phyloP scores from a whole-genome alignment of 2,113 vertebrate genomes.

The Chloropsis cyanopogon region DNA sequence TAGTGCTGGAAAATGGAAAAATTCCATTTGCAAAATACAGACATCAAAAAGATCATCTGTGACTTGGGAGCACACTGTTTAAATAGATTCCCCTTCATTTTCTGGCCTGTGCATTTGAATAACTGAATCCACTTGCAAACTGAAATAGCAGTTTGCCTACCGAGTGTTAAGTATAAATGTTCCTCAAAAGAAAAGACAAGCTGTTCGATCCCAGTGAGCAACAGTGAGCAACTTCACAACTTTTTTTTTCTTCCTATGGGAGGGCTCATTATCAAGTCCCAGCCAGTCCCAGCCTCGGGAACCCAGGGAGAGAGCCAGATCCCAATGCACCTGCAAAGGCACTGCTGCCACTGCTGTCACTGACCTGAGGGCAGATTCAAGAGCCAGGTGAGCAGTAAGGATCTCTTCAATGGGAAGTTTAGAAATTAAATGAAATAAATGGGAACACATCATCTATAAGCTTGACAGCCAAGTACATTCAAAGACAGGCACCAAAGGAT shows the following conservation, averaged over 20 bases:
- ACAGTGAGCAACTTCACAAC: constrained; percentile 39
- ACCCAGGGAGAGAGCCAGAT: neutral
- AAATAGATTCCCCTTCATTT: constrained; percentile 68
- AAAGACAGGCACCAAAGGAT: neutral
- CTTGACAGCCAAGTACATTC: neutral
- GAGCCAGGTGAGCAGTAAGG: neutral
- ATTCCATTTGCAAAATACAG: constrained; percentile 68
- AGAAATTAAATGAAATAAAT: neutral
- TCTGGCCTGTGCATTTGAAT: constrained; percentile 65
- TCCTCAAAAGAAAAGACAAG: constrained; percentile 66
- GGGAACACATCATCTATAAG: neutral
- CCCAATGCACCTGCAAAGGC: neutral
- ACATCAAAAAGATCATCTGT: constrained; percentile 71
- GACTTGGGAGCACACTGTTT: constrained; percentile 58
- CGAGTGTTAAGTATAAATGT: constrained; percentile 61
- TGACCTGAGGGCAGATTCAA: neutral
- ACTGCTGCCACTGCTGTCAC: neutral
- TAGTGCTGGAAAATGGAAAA: constrained; percentile 61
- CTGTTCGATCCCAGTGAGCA: constrained; percentile 53
- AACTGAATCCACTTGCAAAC: constrained; percentile 62
- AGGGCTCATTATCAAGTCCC: neutral
- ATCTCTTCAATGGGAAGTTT: neutral
- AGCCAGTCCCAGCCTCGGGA: neutral
- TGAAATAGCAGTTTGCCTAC: constrained; percentile 67
- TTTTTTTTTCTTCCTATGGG: neutral